A percentile compares a stretch with the other conserved stretches of the same genome.
phyloP scores from a whole-genome alignment of 2,888 invertebrate species.

The Acanthacorydalis orientalis region DNA sequence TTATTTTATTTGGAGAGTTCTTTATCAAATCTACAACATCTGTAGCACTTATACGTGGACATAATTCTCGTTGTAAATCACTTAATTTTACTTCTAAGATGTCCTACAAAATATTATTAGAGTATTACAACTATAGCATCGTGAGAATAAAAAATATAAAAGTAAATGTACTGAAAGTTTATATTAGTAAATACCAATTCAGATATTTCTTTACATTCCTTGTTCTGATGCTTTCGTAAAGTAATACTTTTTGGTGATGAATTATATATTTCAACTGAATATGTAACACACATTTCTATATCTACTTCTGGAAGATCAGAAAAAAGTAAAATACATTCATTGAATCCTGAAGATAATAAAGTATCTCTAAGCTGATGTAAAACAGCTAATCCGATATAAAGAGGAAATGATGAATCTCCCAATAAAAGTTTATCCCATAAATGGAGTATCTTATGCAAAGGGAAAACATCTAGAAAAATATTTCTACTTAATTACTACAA shows the following conservation, averaged over 20 bases:
- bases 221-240: conserved; percentile 57
- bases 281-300: conserved; percentile 80
- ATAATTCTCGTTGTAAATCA: conserved; percentile 54
- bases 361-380: conserved; percentile 73
- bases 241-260: conserved; percentile 79
- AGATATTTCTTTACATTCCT: conserved; percentile 12
- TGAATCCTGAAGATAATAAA: conserved; percentile 80
- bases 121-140: not conserved
- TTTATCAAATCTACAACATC: conserved; percentile 64
- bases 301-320: conserved; percentile 98
- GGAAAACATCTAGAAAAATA: conserved; percentile 74
- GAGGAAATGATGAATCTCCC: conserved; percentile 82
- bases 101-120: conserved; percentile 34
- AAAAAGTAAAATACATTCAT: conserved; percentile 94
- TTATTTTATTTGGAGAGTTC: conserved; percentile 33
- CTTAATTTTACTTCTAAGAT: conserved; percentile 49
- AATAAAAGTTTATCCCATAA: conserved; percentile 93
- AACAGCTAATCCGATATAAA: conserved; percentile 89
- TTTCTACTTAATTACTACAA: not conserved
- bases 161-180: not conserved
- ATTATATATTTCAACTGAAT: conserved; percentile 72
- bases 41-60: conserved; percentile 69
- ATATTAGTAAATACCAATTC: conserved; percentile 12
- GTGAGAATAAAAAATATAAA: not conserved
- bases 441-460: conserved; percentile 92